These are phyloP conservation scores for Drosophila dives DNA, from an alignment of 2,888 invertebrate genomes.

Conservation along the genomic window DNA sequence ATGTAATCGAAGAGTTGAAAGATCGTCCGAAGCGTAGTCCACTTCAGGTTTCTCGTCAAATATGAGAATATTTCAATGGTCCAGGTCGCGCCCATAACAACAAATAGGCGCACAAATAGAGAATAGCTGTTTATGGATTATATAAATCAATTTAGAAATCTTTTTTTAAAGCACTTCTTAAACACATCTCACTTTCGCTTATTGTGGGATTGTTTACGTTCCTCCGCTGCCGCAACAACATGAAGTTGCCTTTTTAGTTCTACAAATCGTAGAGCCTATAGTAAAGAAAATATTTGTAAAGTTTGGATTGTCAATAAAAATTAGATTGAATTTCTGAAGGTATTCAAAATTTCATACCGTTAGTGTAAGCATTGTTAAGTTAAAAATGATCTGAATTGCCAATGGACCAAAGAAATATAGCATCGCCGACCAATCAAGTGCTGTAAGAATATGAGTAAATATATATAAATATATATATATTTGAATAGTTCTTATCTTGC, in stretches of 20 bases:
- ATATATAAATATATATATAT: background rate
- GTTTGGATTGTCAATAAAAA: background rate
- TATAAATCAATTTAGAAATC: background rate
- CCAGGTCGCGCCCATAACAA: slow-evolving; percentile 95
- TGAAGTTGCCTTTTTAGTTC: slow-evolving; percentile 70
- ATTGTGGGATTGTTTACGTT: slow-evolving; percentile 70
- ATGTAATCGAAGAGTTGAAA: slow-evolving; percentile 41
- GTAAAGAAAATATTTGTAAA: background rate
- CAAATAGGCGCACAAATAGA: slow-evolving; percentile 91
- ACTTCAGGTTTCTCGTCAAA: slow-evolving; percentile 77
- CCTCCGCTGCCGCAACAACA: slow-evolving; percentile 56
- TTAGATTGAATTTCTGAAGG: background rate
- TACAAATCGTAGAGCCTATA: slow-evolving; percentile 70
- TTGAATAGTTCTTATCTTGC: background rate
- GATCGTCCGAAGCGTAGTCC: background rate
- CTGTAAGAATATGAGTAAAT: slow-evolving; percentile 36
- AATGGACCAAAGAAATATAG: slow-evolving; percentile 81
- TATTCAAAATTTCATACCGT: slow-evolving; percentile 48
- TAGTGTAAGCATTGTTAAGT: slow-evolving; percentile 76
- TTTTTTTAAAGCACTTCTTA: background rate
- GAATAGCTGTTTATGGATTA: slow-evolving; percentile 87
- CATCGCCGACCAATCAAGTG: slow-evolving; percentile 72
- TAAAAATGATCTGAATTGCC: slow-evolving; percentile 76
- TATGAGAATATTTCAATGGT: slow-evolving; percentile 91
- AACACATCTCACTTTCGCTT: slow-evolving; percentile 71